Conservation (phyloP, 2,113 vertebrate species). For the Engystomops pustulosus region DNA sequence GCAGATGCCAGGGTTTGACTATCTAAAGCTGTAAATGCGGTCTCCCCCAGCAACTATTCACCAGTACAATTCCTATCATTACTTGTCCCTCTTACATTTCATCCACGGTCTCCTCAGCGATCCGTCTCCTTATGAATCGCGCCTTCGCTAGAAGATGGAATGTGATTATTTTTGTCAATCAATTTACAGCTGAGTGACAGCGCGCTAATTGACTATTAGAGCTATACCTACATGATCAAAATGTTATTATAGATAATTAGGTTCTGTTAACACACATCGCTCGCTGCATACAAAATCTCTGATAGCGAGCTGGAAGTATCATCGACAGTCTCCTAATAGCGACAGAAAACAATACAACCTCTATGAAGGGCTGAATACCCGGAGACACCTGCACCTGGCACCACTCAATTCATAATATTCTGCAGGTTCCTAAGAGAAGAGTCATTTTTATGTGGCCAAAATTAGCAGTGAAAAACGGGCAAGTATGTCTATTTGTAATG, state of each 20-base stretch:
- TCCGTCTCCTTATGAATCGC: not conserved
- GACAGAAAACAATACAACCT: not conserved
- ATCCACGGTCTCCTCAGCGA: not conserved
- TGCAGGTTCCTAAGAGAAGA: too few relatives aligned
- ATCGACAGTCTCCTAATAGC: not conserved
- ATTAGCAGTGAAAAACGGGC: too few relatives aligned
- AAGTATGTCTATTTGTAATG: too few relatives aligned
- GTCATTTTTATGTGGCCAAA: too few relatives aligned
- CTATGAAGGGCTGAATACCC: not conserved
- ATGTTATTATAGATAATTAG: constrained; percentile 48
- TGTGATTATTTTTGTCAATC: constrained; percentile 45
- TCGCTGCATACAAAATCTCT: not conserved
- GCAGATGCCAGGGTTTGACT: not conserved
- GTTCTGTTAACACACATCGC: constrained; percentile 19
- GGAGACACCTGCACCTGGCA: not conserved
- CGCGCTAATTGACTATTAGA: constrained; percentile 44
- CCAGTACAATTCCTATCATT: not conserved
- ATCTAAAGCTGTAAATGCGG: not conserved
- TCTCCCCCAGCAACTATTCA: constrained; percentile 2
- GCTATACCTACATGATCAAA: constrained; percentile 40
- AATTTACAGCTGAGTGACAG: constrained; percentile 43
- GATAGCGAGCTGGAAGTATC: not conserved
- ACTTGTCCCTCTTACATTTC: not conserved
- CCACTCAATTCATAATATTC: not conserved
- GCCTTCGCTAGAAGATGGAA: not conserved